Evolutionary conservation across 2,797 vertebrate genomes (phyloP).

Genomic region (Xerus rutilus): DNA sequence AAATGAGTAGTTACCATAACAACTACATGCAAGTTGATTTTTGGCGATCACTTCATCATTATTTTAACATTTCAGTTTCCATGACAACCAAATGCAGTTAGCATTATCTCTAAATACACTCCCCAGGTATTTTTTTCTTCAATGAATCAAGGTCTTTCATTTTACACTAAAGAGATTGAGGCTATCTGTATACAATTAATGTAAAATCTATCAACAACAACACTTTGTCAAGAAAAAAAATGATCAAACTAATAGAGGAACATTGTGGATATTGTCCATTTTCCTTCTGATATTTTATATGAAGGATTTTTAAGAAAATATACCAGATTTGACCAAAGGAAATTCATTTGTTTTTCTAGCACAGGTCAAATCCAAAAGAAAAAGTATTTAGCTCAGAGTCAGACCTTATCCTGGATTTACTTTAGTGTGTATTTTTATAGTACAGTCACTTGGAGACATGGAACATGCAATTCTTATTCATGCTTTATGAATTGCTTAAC

Average conservation of each 20-base stretch:
- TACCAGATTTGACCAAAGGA: background rate
- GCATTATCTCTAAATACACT: constrained; percentile 76
- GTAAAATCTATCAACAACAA: constrained; percentile 65
- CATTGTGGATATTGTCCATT: background rate
- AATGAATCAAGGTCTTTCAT: constrained; percentile 73
- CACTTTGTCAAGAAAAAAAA: constrained; percentile 35
- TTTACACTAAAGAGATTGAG: constrained; percentile 75
- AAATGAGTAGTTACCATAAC: constrained; percentile 86
- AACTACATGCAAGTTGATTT: constrained; percentile 83
- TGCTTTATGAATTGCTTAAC: background rate
- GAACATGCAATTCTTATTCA: background rate
- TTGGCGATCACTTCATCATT: constrained; percentile 82
- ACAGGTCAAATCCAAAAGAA: constrained; percentile 1
- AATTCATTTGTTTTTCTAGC: background rate
- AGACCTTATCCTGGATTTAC: background rate
- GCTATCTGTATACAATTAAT: constrained; percentile 68
- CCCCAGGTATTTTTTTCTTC: constrained; percentile 68
- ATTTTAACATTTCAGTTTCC: constrained; percentile 85
- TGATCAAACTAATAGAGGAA: constrained; percentile 51
- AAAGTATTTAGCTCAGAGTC: background rate
- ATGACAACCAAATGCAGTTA: constrained; percentile 85
- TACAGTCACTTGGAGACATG: background rate
- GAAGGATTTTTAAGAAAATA: constrained; percentile 63
- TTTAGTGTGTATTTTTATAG: constrained; percentile 3
- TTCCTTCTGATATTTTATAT: constrained; percentile 41